A percentile compares a stretch with the other conserved stretches of the same genome.
These are phyloP conservation scores for Hiodon alosoides DNA, from an alignment of 2,113 vertebrate species.

Conservation along the genomic window DNA sequence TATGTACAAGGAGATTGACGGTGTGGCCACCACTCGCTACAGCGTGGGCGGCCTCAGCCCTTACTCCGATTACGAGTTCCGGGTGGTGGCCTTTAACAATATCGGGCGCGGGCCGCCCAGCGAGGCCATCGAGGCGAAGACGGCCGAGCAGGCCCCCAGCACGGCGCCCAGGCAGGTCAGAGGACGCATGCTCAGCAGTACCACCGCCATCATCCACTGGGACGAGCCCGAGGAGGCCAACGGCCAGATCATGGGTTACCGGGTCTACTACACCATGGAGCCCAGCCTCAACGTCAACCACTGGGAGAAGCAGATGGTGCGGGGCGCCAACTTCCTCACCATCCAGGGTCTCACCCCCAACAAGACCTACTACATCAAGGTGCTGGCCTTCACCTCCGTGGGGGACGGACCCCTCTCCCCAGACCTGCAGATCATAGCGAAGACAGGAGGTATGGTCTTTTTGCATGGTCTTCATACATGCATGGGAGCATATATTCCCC, in stretches of 20 bases:
- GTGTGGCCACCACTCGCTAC: conserved; percentile 93
- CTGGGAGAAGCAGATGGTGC: conserved; percentile 97
- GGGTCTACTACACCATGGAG: conserved; percentile 95
- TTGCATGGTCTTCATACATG: background rate
- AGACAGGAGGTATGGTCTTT: conserved; percentile 76
- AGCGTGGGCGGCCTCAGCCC: conserved; percentile 95
- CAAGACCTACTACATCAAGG: conserved; percentile 93
- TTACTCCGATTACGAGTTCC: conserved; percentile 94
- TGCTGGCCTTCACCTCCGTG: conserved; percentile 95
- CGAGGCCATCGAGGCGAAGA: conserved; percentile 84
- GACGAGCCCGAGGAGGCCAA: conserved; percentile 97
- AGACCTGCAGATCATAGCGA: conserved; percentile 96
- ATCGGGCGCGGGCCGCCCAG: conserved; percentile 89
- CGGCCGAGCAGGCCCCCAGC: conserved; percentile 93
- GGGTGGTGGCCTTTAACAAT: conserved; percentile 91
- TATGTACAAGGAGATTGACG: conserved; percentile 92
- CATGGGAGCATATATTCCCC: background rate
- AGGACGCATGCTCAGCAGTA: conserved; percentile 93
- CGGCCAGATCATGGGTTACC: conserved; percentile 93
- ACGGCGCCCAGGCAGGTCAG: conserved; percentile 90
- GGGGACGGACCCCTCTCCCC: conserved; percentile 93
- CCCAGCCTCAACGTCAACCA: conserved; percentile 82
- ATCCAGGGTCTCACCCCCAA: conserved; percentile 88
- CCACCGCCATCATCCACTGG: conserved; percentile 96
- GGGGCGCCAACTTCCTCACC: conserved; percentile 88